Evolutionary conservation across 2,113 vertebrate genomes (phyloP).

Genomic region (Myodes glareolus): DNA sequence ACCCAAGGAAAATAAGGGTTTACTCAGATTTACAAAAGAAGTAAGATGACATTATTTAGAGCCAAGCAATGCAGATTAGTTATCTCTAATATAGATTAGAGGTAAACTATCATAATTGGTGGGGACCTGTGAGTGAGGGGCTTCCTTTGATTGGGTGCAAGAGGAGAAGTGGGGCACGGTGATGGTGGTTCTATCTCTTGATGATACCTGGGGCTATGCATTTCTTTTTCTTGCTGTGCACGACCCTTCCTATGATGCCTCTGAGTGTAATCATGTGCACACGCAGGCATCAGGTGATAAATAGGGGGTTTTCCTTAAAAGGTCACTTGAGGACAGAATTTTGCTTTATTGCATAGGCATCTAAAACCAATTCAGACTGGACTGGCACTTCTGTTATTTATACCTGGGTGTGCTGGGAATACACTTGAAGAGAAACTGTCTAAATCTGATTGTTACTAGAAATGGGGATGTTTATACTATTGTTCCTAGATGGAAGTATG

Average conservation of each 20-base stretch:
- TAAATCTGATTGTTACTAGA: background rate
- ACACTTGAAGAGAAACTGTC: background rate
- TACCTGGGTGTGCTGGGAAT: background rate
- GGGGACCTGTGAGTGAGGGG: background rate
- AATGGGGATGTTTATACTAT: background rate
- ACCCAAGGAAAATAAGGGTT: background rate
- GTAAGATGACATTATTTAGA: background rate
- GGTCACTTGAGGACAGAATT: background rate
- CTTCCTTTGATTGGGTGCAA: background rate
- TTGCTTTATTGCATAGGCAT: background rate
- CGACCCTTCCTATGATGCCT: background rate
- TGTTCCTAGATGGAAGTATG: background rate
- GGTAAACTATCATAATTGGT: background rate
- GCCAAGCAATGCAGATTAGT: background rate
- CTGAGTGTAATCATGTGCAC: background rate
- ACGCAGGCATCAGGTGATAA: background rate
- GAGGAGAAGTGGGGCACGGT: background rate
- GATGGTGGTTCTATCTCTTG: background rate
- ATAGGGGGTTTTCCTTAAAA: background rate
- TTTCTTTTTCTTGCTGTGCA: background rate
- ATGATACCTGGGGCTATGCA: background rate
- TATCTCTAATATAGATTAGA: background rate
- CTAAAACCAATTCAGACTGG: background rate
- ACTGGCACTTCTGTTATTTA: background rate
- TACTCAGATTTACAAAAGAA: background rate